Conservation (phyloP, 2,797 vertebrate species). For the Chrosomus eos region DNA sequence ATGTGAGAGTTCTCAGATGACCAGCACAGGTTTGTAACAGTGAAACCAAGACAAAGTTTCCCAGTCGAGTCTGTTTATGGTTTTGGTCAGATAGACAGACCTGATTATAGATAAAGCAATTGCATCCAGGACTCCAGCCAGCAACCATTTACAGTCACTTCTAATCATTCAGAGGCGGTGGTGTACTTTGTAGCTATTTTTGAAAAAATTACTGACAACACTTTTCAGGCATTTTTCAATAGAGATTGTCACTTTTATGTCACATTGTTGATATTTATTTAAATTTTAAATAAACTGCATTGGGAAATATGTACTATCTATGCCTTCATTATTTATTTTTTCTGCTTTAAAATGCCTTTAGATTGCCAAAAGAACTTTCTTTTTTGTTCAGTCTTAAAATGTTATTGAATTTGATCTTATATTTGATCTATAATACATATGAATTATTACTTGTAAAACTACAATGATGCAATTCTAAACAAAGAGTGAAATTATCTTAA, state of each 20-base stretch:
- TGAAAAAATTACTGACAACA: not conserved
- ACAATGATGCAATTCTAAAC: not conserved
- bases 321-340: not conserved
- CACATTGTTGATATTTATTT: not conserved
- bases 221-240: not conserved
- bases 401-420: not conserved
- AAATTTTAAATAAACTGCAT: not conserved
- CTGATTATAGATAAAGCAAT: constrained; percentile 31
- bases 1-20: constrained; percentile 1
- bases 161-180: constrained; percentile 36
- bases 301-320: not conserved
- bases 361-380: not conserved
- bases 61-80: constrained; percentile 1
- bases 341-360: not conserved
- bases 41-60: not conserved
- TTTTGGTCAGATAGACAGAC: constrained; percentile 21
- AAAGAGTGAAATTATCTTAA: not conserved
- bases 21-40: constrained; percentile 3
- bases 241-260: not conserved
- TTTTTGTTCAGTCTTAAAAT: not conserved
- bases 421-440: not conserved
- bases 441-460: not conserved
- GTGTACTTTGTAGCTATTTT: constrained; percentile 31
- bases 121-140: constrained; percentile 21
- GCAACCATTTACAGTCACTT: constrained; percentile 20